phyloP scores from a whole-genome alignment of 2,888 invertebrate genomes.

The Smittia sp. region DNA sequence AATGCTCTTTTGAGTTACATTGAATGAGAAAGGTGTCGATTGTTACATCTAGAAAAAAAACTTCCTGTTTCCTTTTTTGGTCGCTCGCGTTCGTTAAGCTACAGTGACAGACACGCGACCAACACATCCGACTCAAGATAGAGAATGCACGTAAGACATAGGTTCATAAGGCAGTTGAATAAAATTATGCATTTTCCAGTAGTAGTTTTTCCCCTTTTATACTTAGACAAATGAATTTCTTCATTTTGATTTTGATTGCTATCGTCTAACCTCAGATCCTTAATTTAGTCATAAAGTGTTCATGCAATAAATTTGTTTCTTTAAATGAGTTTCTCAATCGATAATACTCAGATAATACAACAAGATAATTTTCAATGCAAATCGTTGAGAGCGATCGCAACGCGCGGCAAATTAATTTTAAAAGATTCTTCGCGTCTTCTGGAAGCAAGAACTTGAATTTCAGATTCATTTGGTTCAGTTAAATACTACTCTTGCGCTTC shows the following conservation, averaged over 20 bases:
- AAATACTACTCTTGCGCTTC: no score
- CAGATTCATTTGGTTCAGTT: no score
- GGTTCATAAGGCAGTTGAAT: constrained; percentile 39
- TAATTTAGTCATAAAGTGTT: constrained; percentile 19
- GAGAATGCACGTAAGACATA: constrained; percentile 26
- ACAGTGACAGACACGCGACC: no score
- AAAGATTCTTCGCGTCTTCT: no score
- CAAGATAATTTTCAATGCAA: neutral
- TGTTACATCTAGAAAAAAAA: no score
- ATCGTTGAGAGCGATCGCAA: no score
- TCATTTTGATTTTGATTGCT: neutral
- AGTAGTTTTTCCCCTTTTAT: constrained; percentile 30
- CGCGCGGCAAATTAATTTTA: no score
- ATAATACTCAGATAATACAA: neutral
- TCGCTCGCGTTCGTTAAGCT: no score
- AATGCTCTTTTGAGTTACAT: no score
- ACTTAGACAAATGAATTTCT: constrained; percentile 9
- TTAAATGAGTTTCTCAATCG: neutral
- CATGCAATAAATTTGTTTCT: neutral
- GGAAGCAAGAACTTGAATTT: no score
- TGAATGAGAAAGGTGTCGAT: no score
- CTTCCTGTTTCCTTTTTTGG: no score
- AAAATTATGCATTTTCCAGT: constrained; percentile 28
- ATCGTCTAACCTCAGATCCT: constrained; percentile 19
- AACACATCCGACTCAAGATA: neutral